These are phyloP conservation scores for Thaleichthys pacificus DNA, from an alignment of 2,797 vertebrate genomes.

Conservation along the genomic window DNA sequence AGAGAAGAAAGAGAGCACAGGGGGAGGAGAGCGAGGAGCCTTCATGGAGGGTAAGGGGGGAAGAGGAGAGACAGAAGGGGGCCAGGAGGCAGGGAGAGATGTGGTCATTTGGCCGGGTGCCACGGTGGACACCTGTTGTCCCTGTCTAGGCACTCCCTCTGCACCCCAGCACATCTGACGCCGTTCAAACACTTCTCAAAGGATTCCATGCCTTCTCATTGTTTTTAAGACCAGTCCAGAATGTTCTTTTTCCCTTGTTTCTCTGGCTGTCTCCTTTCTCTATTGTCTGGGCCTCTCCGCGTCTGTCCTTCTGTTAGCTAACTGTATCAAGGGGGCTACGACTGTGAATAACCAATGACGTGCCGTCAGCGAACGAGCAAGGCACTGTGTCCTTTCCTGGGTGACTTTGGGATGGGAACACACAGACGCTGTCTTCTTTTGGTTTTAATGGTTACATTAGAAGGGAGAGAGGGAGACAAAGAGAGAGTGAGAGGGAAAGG, in stretches of 20 bases:
- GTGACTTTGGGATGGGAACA: constrained; percentile 4
- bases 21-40: constrained; percentile 6
- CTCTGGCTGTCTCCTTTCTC: not conserved
- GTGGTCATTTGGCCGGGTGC: constrained; percentile 40
- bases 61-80: not conserved
- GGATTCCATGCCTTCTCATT: too few relatives aligned
- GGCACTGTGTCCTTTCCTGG: not conserved
- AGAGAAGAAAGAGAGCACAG: constrained; percentile 13
- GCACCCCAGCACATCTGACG: constrained; percentile 17
- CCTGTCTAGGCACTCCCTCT: constrained; percentile 32
- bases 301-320: not conserved
- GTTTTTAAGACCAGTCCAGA: not conserved
- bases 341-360: not conserved
- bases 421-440: not conserved
- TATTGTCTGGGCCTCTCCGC: not conserved
- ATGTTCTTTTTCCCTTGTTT: not conserved
- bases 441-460: not conserved
- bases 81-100: constrained; percentile 25
- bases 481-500: not conserved
- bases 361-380: not conserved
- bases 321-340: not conserved
- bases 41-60: not conserved
- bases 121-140: constrained; percentile 57
- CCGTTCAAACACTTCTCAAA: too few relatives aligned
- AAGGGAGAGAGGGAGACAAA: not conserved